phyloP scores from a whole-genome alignment of 2,113 vertebrate genomes.

The Saccopteryx leptura region DNA sequence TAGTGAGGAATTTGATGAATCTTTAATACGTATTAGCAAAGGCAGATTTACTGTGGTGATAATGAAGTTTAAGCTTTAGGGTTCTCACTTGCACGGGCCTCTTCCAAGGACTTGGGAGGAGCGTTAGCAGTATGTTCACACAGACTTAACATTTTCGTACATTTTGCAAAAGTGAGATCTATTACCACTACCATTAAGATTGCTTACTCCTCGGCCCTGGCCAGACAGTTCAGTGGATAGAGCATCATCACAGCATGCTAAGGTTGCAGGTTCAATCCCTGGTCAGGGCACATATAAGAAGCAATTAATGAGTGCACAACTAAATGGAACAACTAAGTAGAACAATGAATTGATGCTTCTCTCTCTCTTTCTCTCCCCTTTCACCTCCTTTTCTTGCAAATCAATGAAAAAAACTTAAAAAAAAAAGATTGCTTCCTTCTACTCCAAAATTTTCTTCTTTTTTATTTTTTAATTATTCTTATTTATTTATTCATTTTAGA shows the following conservation, averaged over 20 bases:
- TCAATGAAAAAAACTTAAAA: no score
- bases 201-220: neutral
- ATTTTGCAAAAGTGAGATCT: neutral
- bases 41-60: conserved; percentile 38
- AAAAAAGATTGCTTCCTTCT: neutral
- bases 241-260: no score
- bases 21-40: conserved; percentile 52
- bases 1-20: conserved; percentile 3
- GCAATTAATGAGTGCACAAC: no score
- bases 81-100: neutral
- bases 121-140: neutral
- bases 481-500: no score
- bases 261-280: no score
- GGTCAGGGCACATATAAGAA: no score
- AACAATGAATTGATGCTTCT: no score
- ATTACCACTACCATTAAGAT: neutral
- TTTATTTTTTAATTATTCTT: no score
- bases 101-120: conserved; percentile 22
- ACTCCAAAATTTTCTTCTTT: neutral
- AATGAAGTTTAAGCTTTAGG: conserved; percentile 31
- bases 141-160: neutral
- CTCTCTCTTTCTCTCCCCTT: no score
- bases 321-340: no score
- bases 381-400: no score
- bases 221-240: no score